Evolutionary conservation across 2,113 vertebrate species (phyloP).

Genomic region (Apteryx owenii): DNA sequence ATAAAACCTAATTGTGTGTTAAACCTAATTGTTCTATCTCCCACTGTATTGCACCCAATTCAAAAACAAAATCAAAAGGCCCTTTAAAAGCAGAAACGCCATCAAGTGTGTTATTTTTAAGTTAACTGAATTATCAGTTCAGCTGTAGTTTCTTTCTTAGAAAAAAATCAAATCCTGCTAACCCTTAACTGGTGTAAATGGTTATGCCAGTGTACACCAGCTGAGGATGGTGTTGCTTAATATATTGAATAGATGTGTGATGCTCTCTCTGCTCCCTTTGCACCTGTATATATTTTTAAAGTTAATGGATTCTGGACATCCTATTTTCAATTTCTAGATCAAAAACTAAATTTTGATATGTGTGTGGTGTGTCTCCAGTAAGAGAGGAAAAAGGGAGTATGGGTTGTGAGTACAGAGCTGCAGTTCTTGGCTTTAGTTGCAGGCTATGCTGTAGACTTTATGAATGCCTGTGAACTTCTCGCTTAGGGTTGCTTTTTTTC

Average conservation of each 20-base stretch:
- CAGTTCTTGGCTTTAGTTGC: neutral
- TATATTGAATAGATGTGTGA: neutral
- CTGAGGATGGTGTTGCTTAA: conserved; percentile 63
- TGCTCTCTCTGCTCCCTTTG: neutral
- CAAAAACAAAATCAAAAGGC: neutral
- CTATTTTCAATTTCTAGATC: neutral
- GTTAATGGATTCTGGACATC: neutral
- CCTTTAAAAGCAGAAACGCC: neutral
- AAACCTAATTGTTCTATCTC: neutral
- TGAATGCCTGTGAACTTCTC: neutral
- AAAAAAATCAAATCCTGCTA: neutral
- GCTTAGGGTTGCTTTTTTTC: neutral
- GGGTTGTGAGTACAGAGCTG: neutral
- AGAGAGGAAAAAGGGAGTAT: neutral
- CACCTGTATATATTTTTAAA: neutral
- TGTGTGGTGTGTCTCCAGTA: fast-evolving
- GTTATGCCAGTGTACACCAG: conserved; percentile 28
- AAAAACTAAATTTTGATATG: neutral
- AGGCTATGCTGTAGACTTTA: neutral
- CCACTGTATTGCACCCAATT: neutral
- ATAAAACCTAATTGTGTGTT: neutral
- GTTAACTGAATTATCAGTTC: neutral
- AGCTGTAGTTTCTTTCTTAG: neutral
- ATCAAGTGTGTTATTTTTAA: neutral
- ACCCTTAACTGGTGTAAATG: neutral